phyloP scores from a whole-genome alignment of 2,888 invertebrate genomes.

The Apocheima hispidaria region DNA sequence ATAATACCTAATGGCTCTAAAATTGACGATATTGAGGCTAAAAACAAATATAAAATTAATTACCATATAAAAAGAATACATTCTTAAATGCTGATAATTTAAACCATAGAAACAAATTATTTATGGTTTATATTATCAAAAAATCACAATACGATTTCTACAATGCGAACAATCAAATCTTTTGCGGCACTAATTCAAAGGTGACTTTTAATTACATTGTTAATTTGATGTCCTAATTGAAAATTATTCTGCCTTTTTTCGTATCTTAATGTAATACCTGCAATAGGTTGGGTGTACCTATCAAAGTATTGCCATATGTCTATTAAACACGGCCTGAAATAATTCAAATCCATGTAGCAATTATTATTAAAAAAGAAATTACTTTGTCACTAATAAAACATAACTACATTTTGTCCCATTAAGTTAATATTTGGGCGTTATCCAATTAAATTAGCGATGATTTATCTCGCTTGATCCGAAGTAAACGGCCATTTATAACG shows the following conservation, averaged over 20 bases:
- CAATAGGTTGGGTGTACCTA: background rate
- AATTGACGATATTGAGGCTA: slow-evolving; percentile 3
- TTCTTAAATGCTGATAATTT: too few species aligned
- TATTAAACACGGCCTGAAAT: background rate
- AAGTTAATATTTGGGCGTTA: slow-evolving; percentile 45
- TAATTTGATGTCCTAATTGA: slow-evolving; percentile 11
- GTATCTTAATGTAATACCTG: background rate
- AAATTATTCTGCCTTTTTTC: background rate
- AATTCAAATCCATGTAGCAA: slow-evolving; percentile 7
- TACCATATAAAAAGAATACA: background rate
- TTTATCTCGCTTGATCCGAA: slow-evolving; percentile 72
- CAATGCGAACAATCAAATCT: too few species aligned
- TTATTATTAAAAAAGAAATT: slow-evolving; percentile 20
- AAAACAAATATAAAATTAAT: background rate
- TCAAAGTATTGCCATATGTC: background rate
- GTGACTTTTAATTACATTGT: slow-evolving; percentile 9
- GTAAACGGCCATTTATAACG: slow-evolving; percentile 69
- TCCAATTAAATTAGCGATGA: slow-evolving; percentile 58
- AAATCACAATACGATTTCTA: too few species aligned
- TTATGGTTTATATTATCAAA: too few species aligned
- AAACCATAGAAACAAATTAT: too few species aligned
- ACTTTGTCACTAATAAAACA: slow-evolving; percentile 36
- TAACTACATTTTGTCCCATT: slow-evolving; percentile 30
- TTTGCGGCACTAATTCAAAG: slow-evolving; percentile 6
- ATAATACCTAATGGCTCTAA: slow-evolving; percentile 36